Percentiles rank a stretch among this genome's conserved stretches.
Conservation (phyloP, 1,140 invertebrate genomes). For the Adoxophyes honmai region DNA sequence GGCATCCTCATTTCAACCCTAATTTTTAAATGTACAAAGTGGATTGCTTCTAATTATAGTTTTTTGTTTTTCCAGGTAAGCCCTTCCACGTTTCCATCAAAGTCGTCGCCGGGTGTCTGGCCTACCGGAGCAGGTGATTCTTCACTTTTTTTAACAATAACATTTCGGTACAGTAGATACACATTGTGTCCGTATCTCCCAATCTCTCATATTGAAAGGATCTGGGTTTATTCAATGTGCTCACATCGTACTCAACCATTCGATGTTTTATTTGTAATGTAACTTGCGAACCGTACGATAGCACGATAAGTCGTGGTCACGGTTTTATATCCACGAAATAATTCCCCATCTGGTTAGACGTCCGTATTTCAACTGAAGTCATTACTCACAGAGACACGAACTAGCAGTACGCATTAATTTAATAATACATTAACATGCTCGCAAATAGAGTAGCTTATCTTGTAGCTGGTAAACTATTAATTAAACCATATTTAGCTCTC, state of each 20-base stretch:
- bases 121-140: no score
- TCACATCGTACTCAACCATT: background rate
- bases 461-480: background rate
- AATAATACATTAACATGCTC: constrained; percentile 8
- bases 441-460: background rate
- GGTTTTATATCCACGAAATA: constrained; percentile 5
- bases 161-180: no score
- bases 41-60: constrained; percentile 51
- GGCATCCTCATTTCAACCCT: background rate
- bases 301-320: constrained; percentile 9
- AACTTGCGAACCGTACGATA: background rate
- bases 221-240: no score
- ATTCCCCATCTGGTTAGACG: constrained; percentile 1
- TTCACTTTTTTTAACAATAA: no score
- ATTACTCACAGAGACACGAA: background rate
- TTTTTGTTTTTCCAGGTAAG: constrained; percentile 55
- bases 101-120: no score
- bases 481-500: constrained; percentile 7
- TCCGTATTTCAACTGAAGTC: background rate
- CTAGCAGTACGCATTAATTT: background rate
- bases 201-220: no score
- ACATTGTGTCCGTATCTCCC: no score
- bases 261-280: constrained; percentile 5
- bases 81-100: background rate
- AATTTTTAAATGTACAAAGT: background rate